Evolutionary conservation across 2,113 vertebrate genomes (phyloP).

Genomic region (Eolophus roseicapilla): DNA sequence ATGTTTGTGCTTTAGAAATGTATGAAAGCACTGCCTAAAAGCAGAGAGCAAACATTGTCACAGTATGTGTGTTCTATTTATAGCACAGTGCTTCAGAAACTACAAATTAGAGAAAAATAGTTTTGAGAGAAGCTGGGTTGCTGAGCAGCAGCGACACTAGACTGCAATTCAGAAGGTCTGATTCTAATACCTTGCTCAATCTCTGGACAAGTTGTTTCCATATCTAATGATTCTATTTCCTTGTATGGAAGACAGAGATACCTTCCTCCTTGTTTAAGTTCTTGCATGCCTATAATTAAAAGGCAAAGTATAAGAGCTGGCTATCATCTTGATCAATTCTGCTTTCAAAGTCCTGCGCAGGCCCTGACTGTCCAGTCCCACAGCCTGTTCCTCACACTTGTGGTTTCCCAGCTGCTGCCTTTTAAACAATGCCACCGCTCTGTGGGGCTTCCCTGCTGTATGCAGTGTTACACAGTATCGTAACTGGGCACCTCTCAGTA

Average conservation of each 20-base stretch:
- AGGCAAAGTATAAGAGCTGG: background rate
- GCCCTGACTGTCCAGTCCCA: background rate
- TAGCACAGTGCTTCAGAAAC: background rate
- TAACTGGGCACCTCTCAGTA: background rate
- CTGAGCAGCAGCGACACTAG: constrained; percentile 41
- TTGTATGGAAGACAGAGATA: background rate
- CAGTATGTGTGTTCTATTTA: constrained; percentile 31
- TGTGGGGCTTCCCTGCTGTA: fast-evolving
- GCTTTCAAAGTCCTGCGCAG: background rate
- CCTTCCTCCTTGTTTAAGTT: background rate
- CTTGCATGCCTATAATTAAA: background rate
- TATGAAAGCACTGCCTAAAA: constrained; percentile 15
- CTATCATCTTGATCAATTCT: background rate
- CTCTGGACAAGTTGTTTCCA: background rate
- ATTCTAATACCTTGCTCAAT: background rate
- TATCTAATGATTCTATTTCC: background rate
- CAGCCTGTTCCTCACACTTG: background rate
- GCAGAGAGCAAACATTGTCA: constrained; percentile 29
- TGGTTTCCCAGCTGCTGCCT: background rate
- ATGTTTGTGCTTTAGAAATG: background rate
- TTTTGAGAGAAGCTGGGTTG: constrained; percentile 36
- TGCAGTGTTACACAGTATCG: background rate
- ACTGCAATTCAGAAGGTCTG: background rate
- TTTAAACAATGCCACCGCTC: background rate
- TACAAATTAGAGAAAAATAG: constrained; percentile 16